Percentiles rank a stretch among this genome's conserved stretches.
These are phyloP conservation scores for Leuciscus waleckii DNA, from an alignment of 2,797 vertebrate genomes.

Conservation along the genomic window DNA sequence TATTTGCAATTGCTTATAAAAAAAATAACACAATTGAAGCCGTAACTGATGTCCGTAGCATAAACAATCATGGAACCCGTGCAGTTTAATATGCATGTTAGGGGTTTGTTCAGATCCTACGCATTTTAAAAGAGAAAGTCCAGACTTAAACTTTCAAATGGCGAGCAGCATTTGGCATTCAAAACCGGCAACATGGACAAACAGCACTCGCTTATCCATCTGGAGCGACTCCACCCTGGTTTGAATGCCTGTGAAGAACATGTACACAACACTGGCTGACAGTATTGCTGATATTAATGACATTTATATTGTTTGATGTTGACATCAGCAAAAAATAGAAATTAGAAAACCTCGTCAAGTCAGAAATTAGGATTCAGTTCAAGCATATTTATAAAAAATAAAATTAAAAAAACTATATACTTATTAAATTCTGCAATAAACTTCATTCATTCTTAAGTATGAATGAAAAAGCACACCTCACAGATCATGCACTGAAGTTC, in stretches of 20 bases:
- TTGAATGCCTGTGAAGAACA: background rate
- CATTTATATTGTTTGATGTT: background rate
- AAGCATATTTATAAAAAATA: background rate
- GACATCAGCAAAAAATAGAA: background rate
- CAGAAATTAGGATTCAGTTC: background rate
- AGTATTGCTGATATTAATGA: background rate
- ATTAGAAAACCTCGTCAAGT: background rate
- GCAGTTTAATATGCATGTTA: background rate
- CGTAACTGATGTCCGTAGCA: background rate
- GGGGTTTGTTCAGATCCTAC: conserved; percentile 2
- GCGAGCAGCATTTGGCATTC: conserved; percentile 60
- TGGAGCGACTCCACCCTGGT: background rate
- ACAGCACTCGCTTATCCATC: conserved; percentile 25
- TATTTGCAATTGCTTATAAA: background rate
- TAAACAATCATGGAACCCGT: no score
- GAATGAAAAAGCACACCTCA: background rate
- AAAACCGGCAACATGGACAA: conserved; percentile 51
- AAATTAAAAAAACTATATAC: no score
- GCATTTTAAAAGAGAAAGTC: background rate
- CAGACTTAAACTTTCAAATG: conserved; percentile 26
- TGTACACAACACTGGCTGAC: background rate
- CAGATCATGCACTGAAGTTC: background rate
- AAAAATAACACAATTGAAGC: background rate
- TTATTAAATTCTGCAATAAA: background rate
- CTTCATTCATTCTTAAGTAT: background rate